A percentile compares a stretch with the other conserved stretches of the same genome.
Conservation (phyloP, 2,797 vertebrate species). For the Artibeus lituratus region DNA sequence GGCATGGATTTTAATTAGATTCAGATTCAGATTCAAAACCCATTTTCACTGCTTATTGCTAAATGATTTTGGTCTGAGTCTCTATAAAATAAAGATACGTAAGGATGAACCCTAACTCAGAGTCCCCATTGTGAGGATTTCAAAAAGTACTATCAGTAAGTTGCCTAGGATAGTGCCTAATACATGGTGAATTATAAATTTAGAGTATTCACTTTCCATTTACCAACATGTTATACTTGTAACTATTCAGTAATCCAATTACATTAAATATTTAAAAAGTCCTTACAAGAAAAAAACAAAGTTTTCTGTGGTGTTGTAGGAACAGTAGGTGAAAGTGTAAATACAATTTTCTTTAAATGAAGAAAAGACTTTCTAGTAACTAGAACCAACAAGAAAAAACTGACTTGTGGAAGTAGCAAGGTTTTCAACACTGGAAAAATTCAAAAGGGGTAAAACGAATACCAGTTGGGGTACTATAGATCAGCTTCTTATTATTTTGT, state of each 20-base stretch:
- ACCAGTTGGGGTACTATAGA: neutral
- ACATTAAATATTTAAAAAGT: neutral
- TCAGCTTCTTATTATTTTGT: neutral
- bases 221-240: neutral
- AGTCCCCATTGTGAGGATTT: neutral
- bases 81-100: neutral
- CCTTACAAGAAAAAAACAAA: neutral
- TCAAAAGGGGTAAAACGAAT: neutral
- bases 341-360: neutral
- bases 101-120: neutral
- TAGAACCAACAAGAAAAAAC: neutral
- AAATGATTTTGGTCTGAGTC: neutral
- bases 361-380: slow-evolving; percentile 1
- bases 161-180: neutral
- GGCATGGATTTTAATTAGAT: neutral
- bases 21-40: neutral
- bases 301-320: neutral
- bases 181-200: neutral
- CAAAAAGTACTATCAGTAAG: neutral
- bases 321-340: neutral
- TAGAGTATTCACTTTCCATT: neutral
- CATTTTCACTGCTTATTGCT: neutral
- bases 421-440: neutral
- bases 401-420: neutral
- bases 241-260: neutral